phyloP scores from a whole-genome alignment of 2,113 vertebrate species.

The Laticauda colubrina region DNA sequence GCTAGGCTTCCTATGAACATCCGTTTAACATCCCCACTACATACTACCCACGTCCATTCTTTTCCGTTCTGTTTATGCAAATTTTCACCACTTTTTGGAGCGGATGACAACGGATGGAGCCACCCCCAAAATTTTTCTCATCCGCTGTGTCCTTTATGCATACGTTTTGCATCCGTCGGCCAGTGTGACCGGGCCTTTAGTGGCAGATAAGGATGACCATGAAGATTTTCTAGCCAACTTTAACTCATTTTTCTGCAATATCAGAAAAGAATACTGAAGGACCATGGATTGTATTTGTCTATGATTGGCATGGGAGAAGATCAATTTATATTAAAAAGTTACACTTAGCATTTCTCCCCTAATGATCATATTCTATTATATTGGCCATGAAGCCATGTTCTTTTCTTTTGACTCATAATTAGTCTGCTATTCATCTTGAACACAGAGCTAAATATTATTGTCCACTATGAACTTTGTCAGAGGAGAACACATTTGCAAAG shows the following conservation, averaged over 20 bases:
- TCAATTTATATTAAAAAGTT: not conserved
- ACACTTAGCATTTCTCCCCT: not conserved
- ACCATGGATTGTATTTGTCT: not conserved
- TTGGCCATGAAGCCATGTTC: not conserved
- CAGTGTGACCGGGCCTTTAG: not conserved
- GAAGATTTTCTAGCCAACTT: not conserved
- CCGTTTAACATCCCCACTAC: too few species aligned
- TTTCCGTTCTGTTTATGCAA: too few species aligned
- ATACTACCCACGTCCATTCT: too few species aligned
- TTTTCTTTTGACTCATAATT: not conserved
- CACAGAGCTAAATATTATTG: not conserved
- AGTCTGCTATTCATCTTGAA: not conserved
- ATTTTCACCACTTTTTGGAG: too few species aligned
- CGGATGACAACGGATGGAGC: too few species aligned
- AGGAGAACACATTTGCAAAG: not conserved
- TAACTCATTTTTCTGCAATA: not conserved
- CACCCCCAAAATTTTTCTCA: too few species aligned
- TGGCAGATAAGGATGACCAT: not conserved
- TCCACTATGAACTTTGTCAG: not conserved
- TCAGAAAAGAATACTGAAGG: not conserved
- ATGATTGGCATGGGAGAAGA: not conserved
- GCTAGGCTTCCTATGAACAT: too few species aligned
- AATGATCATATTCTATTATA: not conserved
- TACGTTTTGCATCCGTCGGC: too few species aligned
- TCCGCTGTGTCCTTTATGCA: too few species aligned